Evolutionary conservation across 2,888 invertebrate species (phyloP), one percentile per base, ranked within the genome.

Genomic region (Sclerodermus sp.): DNA sequence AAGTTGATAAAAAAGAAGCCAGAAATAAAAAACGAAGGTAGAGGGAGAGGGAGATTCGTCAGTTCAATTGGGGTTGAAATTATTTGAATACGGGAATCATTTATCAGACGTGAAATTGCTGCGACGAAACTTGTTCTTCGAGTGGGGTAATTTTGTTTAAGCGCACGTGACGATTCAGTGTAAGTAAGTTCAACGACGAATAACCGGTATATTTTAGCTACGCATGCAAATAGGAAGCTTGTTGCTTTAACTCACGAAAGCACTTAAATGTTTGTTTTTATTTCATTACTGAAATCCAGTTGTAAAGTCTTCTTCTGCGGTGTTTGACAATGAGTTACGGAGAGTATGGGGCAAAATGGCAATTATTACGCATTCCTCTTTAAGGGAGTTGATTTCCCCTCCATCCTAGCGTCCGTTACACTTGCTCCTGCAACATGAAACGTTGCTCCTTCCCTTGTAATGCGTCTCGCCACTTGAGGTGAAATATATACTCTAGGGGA

Each of bases 61-160:
- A 62, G 60, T 61, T 69, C 71, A 71, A 73, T 74, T 71, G 74
- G 71, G 74, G 73, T 74, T 73, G 70, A 70, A 70, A 73, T 70
- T 70, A 75, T 70, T 74, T 69, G 70, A 71, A 73, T 72, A 70
- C 55, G 57, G 49, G 59, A 43, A 58, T 69, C 73, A 70, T 74
- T 73, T 65, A 68, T 74, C 74, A 74, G 57, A 46, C 54, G 57
- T 49, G 56, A 65, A 69, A 69, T 74, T 67, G 55, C 59, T 54
- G 48, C 49, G 47, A 60, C 60, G 51, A 36, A 65, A 71, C 67
- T 62, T 47, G 69, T 67, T 64, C 65, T 65, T 67, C 67, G 66
- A 67, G 64, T 65, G 62, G 62, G 64, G 66, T 51, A 61, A 50
- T 59, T 51, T 49, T 49, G 15, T 46, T 38, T 53, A 49, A 37